Base-by-base conservation (phyloP, 2,888 invertebrate genomes). In the Drosophila barbarae region DNA sequence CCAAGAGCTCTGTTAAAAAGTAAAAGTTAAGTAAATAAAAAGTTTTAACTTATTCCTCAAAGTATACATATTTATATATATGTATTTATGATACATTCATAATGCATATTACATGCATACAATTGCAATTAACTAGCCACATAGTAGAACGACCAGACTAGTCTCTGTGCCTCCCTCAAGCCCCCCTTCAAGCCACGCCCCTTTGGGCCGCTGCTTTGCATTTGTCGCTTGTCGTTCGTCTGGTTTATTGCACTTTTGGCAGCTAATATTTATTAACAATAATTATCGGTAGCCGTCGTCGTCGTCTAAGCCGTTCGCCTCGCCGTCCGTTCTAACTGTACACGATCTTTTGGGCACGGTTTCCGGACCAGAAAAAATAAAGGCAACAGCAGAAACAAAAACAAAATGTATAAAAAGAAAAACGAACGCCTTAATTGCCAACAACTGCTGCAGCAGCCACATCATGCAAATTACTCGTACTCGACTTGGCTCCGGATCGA, bases 181-280 rank as follows among this genome's bases (percentile, higher is more conserved):
- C 13, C 23, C 26, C 26, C 35, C 53, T 39, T 44, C 32, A 1
- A 39, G 42, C 18, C 30, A 32, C 30, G 60, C 35, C 59, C 21
- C 35, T 7, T 30, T 21, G 18, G 35, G 23, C 36, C 5, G 35
- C 46, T 56, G 42, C 35, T 39, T 57, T 64, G 64, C 55, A 30
- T 69, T 83, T 72, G 76, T 69, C 39, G 64, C 56, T 42, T 49
- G 57, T 38, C 56, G 70, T 56, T 63, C 52, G 50, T 46, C 53
- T 77, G 60, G 69, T 69, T 77, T 80, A 80, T 80, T 80, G 73
- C 80, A 80, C 75, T 80, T 85, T 80, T 80, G 84, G 71, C 85
- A 83, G 84, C 73, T 67, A 54, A 73, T 84, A 85, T 80, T 80
- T 80, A 85, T 80, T 80, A 61, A 66, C 69, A 65, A 76, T 82